Base-by-base conservation (phyloP, 2,888 invertebrate species). In the Eupithecia subfuscata region DNA sequence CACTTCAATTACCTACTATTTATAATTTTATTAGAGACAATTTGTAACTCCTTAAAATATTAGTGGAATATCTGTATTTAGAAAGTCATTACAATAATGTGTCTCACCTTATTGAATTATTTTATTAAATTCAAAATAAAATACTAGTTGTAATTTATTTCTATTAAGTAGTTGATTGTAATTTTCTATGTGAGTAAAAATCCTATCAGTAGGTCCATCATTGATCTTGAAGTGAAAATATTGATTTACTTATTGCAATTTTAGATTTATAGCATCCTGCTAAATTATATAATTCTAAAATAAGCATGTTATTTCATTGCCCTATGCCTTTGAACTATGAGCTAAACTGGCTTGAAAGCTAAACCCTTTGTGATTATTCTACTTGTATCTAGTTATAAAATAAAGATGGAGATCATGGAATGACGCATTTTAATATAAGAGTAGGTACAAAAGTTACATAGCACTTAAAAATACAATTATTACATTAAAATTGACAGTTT, bases 251-350 rank as follows among this genome's bases (percentile, higher is more conserved):
- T 81, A 80, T 82, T 80, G 82, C 85, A 87, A 87, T 88, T 84
- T 86, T 87, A 82, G 84, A 86, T 84, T 84, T 83, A 85, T 87
- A 88, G 85, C 85, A 87, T 86, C 84, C 87, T 83, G 88, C 89
- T 90, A 82, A 87, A 87, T 88, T 86, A 86, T 87, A 84, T 83
- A 84, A 87, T 84, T 86, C 84, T 83, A 84, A 86, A 78, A 76
- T 71, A 63, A 71, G 6, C 9, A 5, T 40, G n/a, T 67, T n/a
- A 70, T 76, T 76, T 74, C 56, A 73, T 75, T 78, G 0, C 4
- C 37, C 64, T 30, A 34, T 34, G 11, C n/a, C n/a, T 37, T n/a
- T 67, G 12, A 37, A 67, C 14, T n/a, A 2, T n/a, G 8, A 37
- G 30, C 8, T 63, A 30, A 30, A 63, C 56, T n/a, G 8, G n/a